Base-by-base conservation (phyloP, 2,797 vertebrate species). In the Emys orbicularis region DNA sequence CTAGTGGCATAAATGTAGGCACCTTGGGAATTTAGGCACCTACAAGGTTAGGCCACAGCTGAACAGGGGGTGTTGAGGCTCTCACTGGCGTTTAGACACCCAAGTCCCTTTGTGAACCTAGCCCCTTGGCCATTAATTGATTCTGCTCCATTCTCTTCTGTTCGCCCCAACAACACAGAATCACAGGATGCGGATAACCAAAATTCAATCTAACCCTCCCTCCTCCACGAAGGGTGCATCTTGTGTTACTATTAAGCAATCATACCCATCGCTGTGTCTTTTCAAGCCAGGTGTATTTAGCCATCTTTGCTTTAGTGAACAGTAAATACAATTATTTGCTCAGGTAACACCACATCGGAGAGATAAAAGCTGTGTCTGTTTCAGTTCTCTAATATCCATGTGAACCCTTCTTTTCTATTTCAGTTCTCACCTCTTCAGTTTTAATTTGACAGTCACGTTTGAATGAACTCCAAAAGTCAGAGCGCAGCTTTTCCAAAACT, bases 371-470 rank as follows among this genome's bases (percentile, higher is more conserved):
- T 44, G 79, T 93, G 34, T 2, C 10, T 86, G 2, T 31, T 65
- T 57, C 68, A 49, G 74, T 49, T 77, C 44, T 29, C 4, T 79
- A 44, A 44, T 86, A 1, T 8, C 74, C 74, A 49, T 12, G 7
- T 29, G 44, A 77, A 77, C 25, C 74, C n/a, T 72, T 83, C 8
- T 81, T 91, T 79, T 6, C 13, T 83, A 5, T 82, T 95, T 88
- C 44, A 76, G 41, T 7, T 92, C n/a, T 56, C 52, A 76, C 59
- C 37, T 90, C 72, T 3, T 59, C 81, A 7, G 5, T 90, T 79
- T 93, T 79, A 27, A 27, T 95, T 84, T 53, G 44, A 19, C 49
- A 88, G 6, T 49, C 27, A 92, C 3, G 44, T 18, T 53, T 8
- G 65, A 79, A 88, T 13, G 61, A 79, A 90, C 9, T 12, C 81